A percentile compares a stretch with the other conserved stretches of the same genome.
Conservation (phyloP, 2,113 vertebrate genomes). For the Ivindomyrus marchei region DNA sequence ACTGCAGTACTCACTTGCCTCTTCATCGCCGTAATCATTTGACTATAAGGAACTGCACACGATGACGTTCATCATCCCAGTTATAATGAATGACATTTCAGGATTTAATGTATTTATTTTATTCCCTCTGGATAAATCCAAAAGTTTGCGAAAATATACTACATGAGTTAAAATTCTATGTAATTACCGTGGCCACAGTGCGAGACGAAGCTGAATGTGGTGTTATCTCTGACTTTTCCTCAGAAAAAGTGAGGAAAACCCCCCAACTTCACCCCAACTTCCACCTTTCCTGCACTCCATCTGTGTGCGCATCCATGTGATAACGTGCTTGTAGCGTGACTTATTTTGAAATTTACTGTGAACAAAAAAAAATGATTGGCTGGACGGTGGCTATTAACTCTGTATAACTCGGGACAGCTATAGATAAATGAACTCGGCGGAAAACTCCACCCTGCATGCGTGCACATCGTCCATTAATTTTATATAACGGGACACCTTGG, state of each 20-base stretch:
- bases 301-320: no score
- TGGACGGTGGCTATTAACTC: no score
- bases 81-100: background rate
- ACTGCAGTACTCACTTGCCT: background rate
- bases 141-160: background rate
- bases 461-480: no score
- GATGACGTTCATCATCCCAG: background rate
- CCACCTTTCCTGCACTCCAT: no score
- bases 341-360: background rate
- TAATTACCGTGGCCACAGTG: background rate
- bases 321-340: no score
- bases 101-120: background rate
- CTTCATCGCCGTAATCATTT: background rate
- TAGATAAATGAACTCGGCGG: no score
- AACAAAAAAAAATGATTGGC: no score
- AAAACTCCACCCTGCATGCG: no score
- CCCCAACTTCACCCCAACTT: no score
- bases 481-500: no score
- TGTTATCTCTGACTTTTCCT: background rate
- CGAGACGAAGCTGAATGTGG: background rate
- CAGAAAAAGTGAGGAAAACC: no score
- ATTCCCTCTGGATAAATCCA: background rate
- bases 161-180: background rate
- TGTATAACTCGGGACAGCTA: no score
- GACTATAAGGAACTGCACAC: background rate